A percentile compares a stretch with the other conserved stretches of the same genome.
Evolutionary conservation across 1,140 invertebrate genomes (phyloP).

Genomic region (Aricia agestis): DNA sequence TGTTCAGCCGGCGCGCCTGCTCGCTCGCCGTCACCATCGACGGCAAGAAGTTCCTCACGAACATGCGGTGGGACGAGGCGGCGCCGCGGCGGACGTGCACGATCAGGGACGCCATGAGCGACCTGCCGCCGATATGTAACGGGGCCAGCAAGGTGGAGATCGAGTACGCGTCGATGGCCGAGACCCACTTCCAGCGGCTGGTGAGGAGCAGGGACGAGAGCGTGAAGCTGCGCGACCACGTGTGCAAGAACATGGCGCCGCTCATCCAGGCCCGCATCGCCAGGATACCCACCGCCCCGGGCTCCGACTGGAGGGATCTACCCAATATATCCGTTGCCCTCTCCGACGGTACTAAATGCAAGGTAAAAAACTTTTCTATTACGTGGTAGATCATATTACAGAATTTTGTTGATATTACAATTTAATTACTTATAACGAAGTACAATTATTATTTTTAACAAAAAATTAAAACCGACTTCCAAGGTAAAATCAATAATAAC

Average conservation of each 20-base stretch:
- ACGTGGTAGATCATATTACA: no score
- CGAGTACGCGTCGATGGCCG: slow-evolving; percentile 82
- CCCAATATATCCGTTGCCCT: slow-evolving; percentile 86
- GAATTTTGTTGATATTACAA: no score
- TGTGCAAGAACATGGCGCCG: slow-evolving; percentile 91
- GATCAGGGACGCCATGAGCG: slow-evolving; percentile 88
- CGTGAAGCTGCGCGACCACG: slow-evolving; percentile 83
- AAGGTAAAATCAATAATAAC: no score
- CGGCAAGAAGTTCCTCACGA: slow-evolving; percentile 77
- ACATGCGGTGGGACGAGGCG: slow-evolving; percentile 74
- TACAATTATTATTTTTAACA: no score
- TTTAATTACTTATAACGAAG: no score
- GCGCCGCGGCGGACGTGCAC: slow-evolving; percentile 86
- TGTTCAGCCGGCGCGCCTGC: slow-evolving; percentile 85
- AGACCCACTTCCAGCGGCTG: slow-evolving; percentile 87
- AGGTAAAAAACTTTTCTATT: slow-evolving; percentile 40
- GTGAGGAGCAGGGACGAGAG: slow-evolving; percentile 80
- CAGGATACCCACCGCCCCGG: slow-evolving; percentile 84
- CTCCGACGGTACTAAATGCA: slow-evolving; percentile 82
- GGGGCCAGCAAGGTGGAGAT: slow-evolving; percentile 84
- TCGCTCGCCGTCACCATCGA: slow-evolving; percentile 85
- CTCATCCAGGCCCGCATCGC: slow-evolving; percentile 87
- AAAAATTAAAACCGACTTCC: no score
- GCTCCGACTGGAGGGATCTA: slow-evolving; percentile 92
- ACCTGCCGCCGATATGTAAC: slow-evolving; percentile 87